A percentile compares a stretch with the other conserved stretches of the same genome.
Conservation (phyloP, 2,888 invertebrate species). For the Sympetrum striolatum region DNA sequence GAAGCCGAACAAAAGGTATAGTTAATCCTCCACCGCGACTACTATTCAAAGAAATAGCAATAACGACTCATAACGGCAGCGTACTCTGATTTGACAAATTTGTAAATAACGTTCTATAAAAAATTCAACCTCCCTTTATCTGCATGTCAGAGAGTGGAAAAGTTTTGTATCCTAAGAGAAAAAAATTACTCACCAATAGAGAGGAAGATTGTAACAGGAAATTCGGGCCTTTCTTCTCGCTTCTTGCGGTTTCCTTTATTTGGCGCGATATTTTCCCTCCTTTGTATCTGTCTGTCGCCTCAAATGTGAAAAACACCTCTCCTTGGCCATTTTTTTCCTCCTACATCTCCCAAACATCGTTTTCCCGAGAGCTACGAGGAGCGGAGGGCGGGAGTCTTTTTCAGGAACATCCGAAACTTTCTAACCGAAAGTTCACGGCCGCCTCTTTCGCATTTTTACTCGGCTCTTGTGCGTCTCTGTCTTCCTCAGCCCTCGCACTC, state of each 20-base stretch:
- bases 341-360: neutral
- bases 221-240: neutral
- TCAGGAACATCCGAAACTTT: neutral
- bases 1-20: no score
- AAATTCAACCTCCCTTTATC: no score
- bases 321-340: neutral
- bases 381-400: neutral
- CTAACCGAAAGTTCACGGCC: neutral
- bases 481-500: neutral
- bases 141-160: no score
- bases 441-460: neutral
- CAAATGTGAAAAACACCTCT: neutral
- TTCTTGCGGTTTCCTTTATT: neutral
- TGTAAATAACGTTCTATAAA: no score
- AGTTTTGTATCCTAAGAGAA: neutral
- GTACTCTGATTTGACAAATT: no score
- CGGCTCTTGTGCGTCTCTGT: neutral
- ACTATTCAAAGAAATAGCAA: no score
- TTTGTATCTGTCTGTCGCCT: neutral
- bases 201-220: neutral
- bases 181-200: neutral
- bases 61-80: no score
- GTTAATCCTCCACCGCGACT: no score
- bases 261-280: neutral
- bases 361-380: neutral